These are phyloP conservation scores for Pelochelys cantorii DNA, from an alignment of 2,797 vertebrate genomes.

Conservation along the genomic window DNA sequence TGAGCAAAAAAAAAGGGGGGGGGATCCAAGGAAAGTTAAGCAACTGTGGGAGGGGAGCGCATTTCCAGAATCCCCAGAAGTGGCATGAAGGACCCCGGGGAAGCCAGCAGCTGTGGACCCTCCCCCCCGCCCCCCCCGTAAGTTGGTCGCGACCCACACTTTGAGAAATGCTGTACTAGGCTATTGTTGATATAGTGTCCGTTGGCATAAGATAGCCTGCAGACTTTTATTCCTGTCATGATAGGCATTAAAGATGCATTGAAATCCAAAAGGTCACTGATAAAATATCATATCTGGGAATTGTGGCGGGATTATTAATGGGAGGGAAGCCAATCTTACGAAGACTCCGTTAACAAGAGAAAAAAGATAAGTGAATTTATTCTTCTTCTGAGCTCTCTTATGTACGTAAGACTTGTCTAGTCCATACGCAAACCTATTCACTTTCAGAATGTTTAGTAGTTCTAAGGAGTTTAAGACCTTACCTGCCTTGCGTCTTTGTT, in stretches of 20 bases:
- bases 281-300: constrained; percentile 74
- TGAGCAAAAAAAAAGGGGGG: no score
- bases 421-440: constrained; percentile 69
- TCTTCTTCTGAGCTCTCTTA: constrained; percentile 54
- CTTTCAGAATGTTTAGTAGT: constrained; percentile 60
- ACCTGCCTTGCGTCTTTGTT: constrained; percentile 19
- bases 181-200: constrained; percentile 57
- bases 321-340: constrained; percentile 29
- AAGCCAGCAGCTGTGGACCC: no score
- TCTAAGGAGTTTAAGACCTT: constrained; percentile 38
- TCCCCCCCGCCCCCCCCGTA: no score
- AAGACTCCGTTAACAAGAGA: constrained; percentile 36
- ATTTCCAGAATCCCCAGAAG: no score
- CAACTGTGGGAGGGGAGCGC: no score
- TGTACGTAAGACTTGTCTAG: constrained; percentile 72
- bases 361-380: constrained; percentile 41
- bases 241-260: constrained; percentile 73
- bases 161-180: not conserved
- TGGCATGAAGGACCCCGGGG: no score
- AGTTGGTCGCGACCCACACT: no score
- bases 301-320: constrained; percentile 71
- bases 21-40: no score
- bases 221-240: constrained; percentile 67
- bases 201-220: constrained; percentile 56
- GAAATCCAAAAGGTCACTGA: constrained; percentile 69